Conservation (phyloP, 2,113 vertebrate species). For the Hemicordylus capensis region DNA sequence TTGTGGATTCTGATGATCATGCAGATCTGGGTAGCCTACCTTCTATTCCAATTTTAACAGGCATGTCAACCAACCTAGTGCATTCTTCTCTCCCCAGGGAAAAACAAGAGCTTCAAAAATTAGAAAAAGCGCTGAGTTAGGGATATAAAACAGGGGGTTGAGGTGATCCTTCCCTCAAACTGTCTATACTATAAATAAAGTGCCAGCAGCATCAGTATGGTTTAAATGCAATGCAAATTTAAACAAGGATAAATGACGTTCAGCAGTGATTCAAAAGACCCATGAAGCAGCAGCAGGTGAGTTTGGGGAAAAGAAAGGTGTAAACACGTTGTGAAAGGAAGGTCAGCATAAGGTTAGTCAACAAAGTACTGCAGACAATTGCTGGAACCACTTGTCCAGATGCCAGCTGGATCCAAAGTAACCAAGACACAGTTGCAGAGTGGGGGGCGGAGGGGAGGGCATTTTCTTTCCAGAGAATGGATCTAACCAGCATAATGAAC, state of each 20-base stretch:
- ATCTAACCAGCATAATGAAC: neutral
- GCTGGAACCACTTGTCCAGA: neutral
- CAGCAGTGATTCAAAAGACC: neutral
- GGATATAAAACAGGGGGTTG: neutral
- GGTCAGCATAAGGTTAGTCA: slow-evolving; percentile 42
- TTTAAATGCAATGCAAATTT: neutral
- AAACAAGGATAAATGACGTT: neutral
- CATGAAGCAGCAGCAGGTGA: neutral
- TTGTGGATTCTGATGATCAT: too few species aligned
- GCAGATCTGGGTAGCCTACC: too few species aligned
- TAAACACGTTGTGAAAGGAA: slow-evolving; percentile 11
- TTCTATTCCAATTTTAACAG: too few species aligned
- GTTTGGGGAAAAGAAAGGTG: neutral
- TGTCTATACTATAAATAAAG: neutral
- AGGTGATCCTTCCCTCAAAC: neutral
- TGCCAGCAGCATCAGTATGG: neutral
- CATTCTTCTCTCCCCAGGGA: neutral
- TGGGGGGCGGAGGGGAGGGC: neutral
- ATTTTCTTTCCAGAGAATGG: neutral
- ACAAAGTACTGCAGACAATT: slow-evolving; percentile 21
- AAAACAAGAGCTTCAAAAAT: neutral
- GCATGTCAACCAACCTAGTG: too few species aligned
- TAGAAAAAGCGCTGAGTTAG: neutral
- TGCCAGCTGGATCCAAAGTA: neutral
- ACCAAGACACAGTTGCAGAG: neutral